phyloP scores from a whole-genome alignment of 2,113 vertebrate species.

The Felis catus region DNA sequence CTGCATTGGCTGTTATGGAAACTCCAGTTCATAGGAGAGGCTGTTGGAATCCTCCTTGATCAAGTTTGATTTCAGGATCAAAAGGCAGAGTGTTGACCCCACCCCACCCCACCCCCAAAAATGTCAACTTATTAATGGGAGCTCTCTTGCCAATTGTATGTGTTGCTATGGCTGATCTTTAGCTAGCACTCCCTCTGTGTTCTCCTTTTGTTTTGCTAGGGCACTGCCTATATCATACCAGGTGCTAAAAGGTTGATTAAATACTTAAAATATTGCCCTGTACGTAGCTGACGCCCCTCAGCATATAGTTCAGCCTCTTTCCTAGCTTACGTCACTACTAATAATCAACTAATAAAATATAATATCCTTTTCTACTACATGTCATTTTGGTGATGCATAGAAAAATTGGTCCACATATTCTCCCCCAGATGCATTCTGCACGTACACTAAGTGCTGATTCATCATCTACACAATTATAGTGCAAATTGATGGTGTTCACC shows the following conservation, averaged over 20 bases:
- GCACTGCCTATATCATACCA: accelerated
- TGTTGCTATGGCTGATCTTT: neutral
- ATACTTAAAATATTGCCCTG: neutral
- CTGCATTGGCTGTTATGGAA: neutral
- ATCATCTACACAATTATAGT: neutral
- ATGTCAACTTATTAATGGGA: neutral
- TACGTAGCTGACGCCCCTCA: neutral
- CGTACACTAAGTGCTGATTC: neutral
- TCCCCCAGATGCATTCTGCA: neutral
- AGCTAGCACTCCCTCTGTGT: too few species aligned
- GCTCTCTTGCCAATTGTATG: neutral
- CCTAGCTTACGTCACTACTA: neutral
- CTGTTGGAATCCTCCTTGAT: neutral
- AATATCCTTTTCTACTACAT: neutral
- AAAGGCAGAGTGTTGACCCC: neutral
- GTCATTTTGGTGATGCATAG: neutral
- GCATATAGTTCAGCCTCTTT: neutral
- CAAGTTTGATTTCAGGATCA: neutral
- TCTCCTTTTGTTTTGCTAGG: neutral
- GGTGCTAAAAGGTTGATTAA: neutral
- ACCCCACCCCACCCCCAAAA: accelerated
- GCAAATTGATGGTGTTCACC: neutral
- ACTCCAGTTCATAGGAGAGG: neutral
- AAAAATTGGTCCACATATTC: neutral
- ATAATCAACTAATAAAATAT: neutral